phyloP scores from a whole-genome alignment of 2,888 invertebrate species.

The Eupsilia transversa region DNA sequence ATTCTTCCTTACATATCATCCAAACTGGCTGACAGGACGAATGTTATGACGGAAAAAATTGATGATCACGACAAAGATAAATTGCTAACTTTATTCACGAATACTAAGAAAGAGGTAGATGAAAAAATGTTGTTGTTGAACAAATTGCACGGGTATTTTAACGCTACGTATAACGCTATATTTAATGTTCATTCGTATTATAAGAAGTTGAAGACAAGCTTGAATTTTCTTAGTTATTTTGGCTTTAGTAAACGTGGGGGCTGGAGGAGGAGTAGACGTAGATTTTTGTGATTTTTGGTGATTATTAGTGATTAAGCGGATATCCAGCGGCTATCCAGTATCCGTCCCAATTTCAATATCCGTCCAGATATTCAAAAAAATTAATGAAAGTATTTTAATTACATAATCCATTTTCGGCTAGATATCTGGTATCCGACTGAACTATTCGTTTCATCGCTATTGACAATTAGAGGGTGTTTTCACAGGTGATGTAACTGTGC shows the following conservation, averaged over 20 bases:
- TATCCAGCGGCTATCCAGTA: constrained; percentile 9
- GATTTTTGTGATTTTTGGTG: not conserved
- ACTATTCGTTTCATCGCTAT: not conserved
- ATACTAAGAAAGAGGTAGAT: constrained; percentile 45
- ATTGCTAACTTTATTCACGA: constrained; percentile 4
- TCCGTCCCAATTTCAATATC: not conserved
- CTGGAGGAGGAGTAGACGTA: not conserved
- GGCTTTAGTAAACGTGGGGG: constrained; percentile 1
- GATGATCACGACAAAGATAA: not conserved
- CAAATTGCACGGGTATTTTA: constrained; percentile 31
- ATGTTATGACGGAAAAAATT: not conserved
- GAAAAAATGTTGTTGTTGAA: constrained; percentile 17
- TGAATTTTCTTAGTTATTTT: constrained; percentile 12
- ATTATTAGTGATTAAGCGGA: not conserved
- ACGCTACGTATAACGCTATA: not conserved
- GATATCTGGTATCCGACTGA: not conserved
- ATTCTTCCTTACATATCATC: not conserved
- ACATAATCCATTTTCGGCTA: no score
- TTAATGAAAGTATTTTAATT: no score
- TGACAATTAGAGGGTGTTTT: not conserved
- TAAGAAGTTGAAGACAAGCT: not conserved
- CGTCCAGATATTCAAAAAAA: no score
- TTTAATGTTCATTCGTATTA: not conserved
- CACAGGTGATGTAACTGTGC: not conserved
- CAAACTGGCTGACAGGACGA: not conserved